A percentile compares a stretch with the other conserved stretches of the same genome.
Conservation (phyloP, 1,140 invertebrate species). For the Caenorhabditis inopinata region DNA sequence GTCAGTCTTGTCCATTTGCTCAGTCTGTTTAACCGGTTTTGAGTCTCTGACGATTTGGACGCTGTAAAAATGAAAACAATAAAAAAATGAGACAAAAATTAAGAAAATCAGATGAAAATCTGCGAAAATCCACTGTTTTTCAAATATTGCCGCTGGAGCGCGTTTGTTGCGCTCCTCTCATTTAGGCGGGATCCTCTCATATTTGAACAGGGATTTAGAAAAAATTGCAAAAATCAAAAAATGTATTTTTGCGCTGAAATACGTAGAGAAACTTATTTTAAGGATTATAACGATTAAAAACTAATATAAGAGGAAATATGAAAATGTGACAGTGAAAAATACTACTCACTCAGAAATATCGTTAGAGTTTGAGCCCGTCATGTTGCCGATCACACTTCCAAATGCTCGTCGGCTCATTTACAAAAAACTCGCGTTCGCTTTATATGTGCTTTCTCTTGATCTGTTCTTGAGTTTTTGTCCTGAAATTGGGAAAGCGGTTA, state of each 20-base stretch:
- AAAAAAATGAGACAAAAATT: background rate
- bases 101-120: background rate
- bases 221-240: too few species aligned
- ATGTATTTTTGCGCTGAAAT: too few species aligned
- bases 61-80: background rate
- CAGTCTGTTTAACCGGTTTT: background rate
- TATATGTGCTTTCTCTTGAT: background rate
- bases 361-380: background rate
- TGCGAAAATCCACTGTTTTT: background rate
- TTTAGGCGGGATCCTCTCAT: background rate
- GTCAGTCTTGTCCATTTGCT: background rate
- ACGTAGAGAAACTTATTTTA: too few species aligned
- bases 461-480: background rate
- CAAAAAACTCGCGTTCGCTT: background rate
- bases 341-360: background rate
- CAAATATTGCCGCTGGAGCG: background rate
- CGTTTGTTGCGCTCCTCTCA: background rate
- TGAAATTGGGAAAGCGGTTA: too few species aligned
- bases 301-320: too few species aligned
- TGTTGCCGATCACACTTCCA: background rate
- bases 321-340: too few species aligned
- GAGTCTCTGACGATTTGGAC: background rate
- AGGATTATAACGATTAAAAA: too few species aligned
- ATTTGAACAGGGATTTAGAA: background rate
- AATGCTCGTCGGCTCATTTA: constrained; percentile 4